phyloP scores from a whole-genome alignment of 2,113 vertebrate genomes.

The Marmota monax region DNA sequence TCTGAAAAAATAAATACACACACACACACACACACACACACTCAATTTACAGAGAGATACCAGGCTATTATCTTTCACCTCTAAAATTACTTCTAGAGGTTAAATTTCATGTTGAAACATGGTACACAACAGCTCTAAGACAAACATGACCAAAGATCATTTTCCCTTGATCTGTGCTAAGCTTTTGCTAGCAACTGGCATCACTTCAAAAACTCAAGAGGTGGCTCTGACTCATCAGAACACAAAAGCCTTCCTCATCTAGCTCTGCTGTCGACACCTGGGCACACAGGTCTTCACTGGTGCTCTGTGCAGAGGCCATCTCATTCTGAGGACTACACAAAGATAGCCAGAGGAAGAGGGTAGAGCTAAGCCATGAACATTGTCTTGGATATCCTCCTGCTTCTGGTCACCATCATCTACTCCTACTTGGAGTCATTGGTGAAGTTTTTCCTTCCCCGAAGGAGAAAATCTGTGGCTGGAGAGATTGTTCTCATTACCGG shows the following conservation, averaged over 20 bases:
- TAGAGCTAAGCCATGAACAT: slow-evolving; percentile 56
- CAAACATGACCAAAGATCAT: slow-evolving; percentile 36
- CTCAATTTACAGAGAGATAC: neutral
- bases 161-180: neutral
- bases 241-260: neutral
- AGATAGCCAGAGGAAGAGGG: neutral
- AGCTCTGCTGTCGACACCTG: neutral
- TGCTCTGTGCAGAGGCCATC: neutral
- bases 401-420: slow-evolving; percentile 52
- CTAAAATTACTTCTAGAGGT: neutral
- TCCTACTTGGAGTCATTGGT: slow-evolving; percentile 79
- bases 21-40: neutral
- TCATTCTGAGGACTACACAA: neutral
- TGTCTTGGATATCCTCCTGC: slow-evolving; percentile 62
- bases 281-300: neutral
- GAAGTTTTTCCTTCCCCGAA: slow-evolving; percentile 84
- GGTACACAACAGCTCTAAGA: neutral
- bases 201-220: neutral
- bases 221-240: neutral
- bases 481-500: slow-evolving; percentile 89
- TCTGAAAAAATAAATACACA: neutral
- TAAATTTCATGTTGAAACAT: neutral
- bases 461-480: slow-evolving; percentile 85
- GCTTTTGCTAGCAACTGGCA: neutral
- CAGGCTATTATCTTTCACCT: neutral